Evolutionary conservation across 2,888 invertebrate genomes (phyloP), one percentile per base, ranked within the genome.

Genomic region (Dryobota labecula): DNA sequence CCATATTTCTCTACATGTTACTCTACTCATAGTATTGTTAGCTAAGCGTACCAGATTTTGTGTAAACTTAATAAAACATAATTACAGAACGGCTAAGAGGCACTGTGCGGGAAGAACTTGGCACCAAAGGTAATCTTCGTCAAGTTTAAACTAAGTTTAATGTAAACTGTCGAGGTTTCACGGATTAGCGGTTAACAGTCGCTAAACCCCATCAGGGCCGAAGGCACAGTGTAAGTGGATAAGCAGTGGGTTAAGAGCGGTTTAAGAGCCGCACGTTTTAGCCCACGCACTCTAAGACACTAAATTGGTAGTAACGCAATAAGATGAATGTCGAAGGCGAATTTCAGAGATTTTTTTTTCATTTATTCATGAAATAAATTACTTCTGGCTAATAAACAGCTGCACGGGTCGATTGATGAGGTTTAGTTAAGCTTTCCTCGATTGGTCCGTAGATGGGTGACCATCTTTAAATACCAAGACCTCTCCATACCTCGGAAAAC

Each of bases 181-280:
- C 89, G 88, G 92, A 90, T 92, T 92, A 92, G 89, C 83, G 88
- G 89, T 88, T 84, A 90, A 85, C 87, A 86, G 86, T 87, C 82
- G 78, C 83, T 89, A 87, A 89, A 86, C 84, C 79, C 77, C 63
- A 78, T 84, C 84, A 81, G 82, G 74, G 58, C 47, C 53, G n/a
- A 60, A 6, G 27, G 38, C 76, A 83, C 71, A 78, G 65, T 30
- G 30, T 74, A 73, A 49, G 18, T 27, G 30, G 33, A 41, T 49
- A 9, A 57, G 11, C 53, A 78, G 68, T 51, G 7, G 18, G 15
- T 57, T 64, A 47, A 77, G 20, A 54, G 8, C 11, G 30, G 33
- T 20, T 70, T 56, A 13, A 36, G 20, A 30, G 9, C 30, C 8
- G 4, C 24, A 9, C 13, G 0, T 38, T 30, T 38, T 30, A 15